Evolutionary conservation across 1,140 invertebrate genomes (phyloP).

Genomic region (Elysia chlorotica): DNA sequence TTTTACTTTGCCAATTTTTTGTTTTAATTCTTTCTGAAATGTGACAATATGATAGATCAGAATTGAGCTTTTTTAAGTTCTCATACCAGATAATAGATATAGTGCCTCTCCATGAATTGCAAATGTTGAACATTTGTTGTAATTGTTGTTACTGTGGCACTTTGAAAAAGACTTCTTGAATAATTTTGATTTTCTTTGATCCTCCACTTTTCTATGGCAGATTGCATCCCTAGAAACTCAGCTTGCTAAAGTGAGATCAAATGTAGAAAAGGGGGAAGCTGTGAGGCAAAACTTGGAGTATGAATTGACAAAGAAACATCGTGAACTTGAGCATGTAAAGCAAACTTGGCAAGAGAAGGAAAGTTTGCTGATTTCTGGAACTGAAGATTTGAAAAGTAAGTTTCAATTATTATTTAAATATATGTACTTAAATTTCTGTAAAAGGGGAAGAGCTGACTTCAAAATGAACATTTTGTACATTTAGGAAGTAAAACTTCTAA

Average conservation of each 20-base stretch:
- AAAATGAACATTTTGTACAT: too few relatives aligned
- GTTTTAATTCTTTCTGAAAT: neutral
- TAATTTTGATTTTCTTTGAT: neutral
- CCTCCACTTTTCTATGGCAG: conserved; percentile 16
- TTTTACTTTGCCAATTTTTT: neutral
- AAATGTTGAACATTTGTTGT: neutral
- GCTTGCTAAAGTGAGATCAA: conserved; percentile 35
- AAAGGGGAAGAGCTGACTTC: too few relatives aligned
- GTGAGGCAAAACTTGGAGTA: conserved; percentile 47
- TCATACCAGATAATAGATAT: neutral
- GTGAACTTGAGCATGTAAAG: conserved; percentile 39
- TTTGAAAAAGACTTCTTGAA: neutral
- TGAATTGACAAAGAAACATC: conserved; percentile 44
- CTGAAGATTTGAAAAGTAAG: conserved; percentile 44
- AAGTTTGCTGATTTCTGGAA: conserved; percentile 27
- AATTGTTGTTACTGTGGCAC: neutral
- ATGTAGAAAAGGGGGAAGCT: conserved; percentile 50
- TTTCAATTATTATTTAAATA: neutral
- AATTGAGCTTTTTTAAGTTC: neutral
- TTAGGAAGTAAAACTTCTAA: too few relatives aligned
- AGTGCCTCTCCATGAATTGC: neutral
- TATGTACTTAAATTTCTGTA: too few relatives aligned
- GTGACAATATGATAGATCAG: neutral
- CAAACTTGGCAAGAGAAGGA: conserved; percentile 34
- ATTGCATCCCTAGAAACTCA: conserved; percentile 40